phyloP scores from a whole-genome alignment of 2,888 invertebrate species.

The Sipunculus nudus region DNA sequence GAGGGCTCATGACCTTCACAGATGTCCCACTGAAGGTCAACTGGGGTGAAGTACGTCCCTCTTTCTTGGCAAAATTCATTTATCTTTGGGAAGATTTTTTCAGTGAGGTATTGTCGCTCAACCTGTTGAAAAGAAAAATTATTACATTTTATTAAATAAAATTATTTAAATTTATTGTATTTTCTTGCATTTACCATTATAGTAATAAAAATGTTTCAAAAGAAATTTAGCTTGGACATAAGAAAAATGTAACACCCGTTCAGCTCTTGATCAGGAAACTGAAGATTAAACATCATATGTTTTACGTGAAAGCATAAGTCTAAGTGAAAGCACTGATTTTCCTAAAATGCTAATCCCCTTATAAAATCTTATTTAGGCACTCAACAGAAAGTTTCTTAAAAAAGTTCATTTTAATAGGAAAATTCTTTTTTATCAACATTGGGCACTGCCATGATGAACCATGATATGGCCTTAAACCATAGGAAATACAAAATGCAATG shows the following conservation, averaged over 20 bases:
- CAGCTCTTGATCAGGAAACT: too few relatives aligned
- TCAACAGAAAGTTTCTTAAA: too few relatives aligned
- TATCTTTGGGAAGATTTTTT: constrained; percentile 54
- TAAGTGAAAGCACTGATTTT: too few relatives aligned
- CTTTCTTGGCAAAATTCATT: constrained; percentile 47
- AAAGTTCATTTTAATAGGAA: too few relatives aligned
- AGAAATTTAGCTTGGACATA: neutral
- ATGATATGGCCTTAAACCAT: too few relatives aligned
- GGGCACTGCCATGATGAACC: too few relatives aligned
- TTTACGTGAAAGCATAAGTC: too few relatives aligned
- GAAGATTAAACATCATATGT: neutral
- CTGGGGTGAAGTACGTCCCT: constrained; percentile 53
- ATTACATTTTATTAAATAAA: neutral
- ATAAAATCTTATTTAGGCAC: too few relatives aligned
- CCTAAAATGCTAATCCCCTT: too few relatives aligned
- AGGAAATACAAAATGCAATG: too few relatives aligned
- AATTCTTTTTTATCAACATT: too few relatives aligned
- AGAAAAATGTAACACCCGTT: neutral
- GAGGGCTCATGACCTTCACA: constrained; percentile 43
- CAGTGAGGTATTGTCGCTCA: constrained; percentile 33
- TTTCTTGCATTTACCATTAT: neutral
- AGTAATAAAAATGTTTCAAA: neutral
- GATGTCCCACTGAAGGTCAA: constrained; percentile 55
- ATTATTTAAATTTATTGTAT: neutral
- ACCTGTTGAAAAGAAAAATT: constrained; percentile 22